Evolutionary conservation across 2,888 invertebrate genomes (phyloP).

Genomic region (Diachrysia chrysitis): DNA sequence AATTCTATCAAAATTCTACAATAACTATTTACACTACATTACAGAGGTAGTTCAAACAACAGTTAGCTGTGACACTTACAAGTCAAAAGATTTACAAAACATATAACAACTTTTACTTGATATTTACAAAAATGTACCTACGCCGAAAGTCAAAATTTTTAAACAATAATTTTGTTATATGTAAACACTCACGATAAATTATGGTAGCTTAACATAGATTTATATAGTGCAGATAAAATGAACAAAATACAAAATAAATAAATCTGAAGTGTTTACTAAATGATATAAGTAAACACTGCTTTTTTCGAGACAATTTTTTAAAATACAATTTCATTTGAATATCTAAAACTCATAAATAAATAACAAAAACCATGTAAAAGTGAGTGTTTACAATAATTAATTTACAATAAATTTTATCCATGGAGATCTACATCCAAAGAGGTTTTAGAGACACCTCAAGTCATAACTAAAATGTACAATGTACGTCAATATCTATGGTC

Average conservation of each 20-base stretch:
- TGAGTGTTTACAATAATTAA: not conserved
- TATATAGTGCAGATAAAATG: not conserved
- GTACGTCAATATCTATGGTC: slow-evolving; percentile 15
- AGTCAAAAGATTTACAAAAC: slow-evolving; percentile 65
- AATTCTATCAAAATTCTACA: slow-evolving; percentile 24
- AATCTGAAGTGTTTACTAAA: not conserved
- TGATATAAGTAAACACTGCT: not conserved
- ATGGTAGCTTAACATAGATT: slow-evolving; percentile 1
- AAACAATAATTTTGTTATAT: slow-evolving; percentile 23
- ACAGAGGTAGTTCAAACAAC: slow-evolving; percentile 36
- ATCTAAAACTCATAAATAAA: not conserved
- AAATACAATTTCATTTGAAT: not conserved
- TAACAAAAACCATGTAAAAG: slow-evolving; percentile 25
- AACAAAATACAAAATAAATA: not conserved
- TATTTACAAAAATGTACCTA: slow-evolving; percentile 56
- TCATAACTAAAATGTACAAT: slow-evolving; percentile 36
- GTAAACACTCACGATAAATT: slow-evolving; percentile 16
- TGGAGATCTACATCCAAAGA: slow-evolving; percentile 2
- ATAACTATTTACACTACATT: slow-evolving; percentile 26
- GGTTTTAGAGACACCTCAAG: slow-evolving; percentile 27
- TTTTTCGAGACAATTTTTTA: not conserved
- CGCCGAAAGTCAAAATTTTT: slow-evolving; percentile 24
- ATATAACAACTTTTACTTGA: slow-evolving; percentile 64
- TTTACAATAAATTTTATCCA: not conserved
- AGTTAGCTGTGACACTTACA: slow-evolving; percentile 18